Base-by-base conservation (phyloP, 2,797 vertebrate species). In the Coendou prehensilis region DNA sequence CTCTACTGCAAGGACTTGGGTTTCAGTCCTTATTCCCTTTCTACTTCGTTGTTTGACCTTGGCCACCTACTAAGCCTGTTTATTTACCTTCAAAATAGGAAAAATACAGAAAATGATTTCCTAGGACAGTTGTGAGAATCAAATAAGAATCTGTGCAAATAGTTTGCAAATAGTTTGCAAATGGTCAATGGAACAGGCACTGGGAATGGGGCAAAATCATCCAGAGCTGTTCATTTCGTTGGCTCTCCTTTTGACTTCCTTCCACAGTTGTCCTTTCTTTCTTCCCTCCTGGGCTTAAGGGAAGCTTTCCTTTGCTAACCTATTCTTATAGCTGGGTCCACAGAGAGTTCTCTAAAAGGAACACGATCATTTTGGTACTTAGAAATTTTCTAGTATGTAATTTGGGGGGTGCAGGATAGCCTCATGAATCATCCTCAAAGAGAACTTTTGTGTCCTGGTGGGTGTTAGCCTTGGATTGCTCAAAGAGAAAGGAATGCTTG, bases 391-490 rank as follows among this genome's bases (percentile, higher is more conserved):
- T 59, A 96, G 93, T 67, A 83, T 96, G 61, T 91, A 94, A 91
- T 95, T 97, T 95, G 95, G 59, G 63, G 28, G 47, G 81, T 5
- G 45, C 64, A 85, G 37, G 73, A 96, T 22, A 69, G 50, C 92
- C 87, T 97, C 87, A 89, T 56, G 63, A 92, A 91, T 87, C 89
- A 92, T 87, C 85, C 89, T 97, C 96, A 96, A 95, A 96, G 75
- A 88, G 81, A 96, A 50, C 59, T 80, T 98, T 97, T 95, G 96
- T 97, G 95, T 97, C 89, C 64, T 89, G 81, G 88, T 93, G 90
- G 95, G 64, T 0, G 15, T 92, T 89, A 84, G 61, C 79, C 88
- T 92, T 92, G 94, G 71, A 88, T 81, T 95, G 83, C 47, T 87
- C 82, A 89, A 89, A 73, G 83, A 88, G 88, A 84, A 96, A 97